A percentile compares a stretch with the other conserved stretches of the same genome.
Conservation (phyloP, 1,140 invertebrate genomes). For the Bombus vancouverensis region DNA sequence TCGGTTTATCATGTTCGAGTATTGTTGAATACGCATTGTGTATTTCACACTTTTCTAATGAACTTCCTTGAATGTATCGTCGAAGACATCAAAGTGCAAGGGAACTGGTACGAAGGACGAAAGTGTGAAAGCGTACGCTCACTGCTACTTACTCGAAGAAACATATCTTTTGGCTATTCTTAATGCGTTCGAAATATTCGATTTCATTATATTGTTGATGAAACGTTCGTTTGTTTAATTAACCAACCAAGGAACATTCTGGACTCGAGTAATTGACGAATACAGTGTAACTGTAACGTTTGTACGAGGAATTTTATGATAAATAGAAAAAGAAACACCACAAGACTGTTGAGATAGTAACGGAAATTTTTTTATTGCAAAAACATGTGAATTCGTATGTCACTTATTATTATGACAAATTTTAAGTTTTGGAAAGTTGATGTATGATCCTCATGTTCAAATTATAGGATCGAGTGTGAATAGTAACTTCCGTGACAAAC, state of each 20-base stretch:
- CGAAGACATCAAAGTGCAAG: slow-evolving; percentile 27
- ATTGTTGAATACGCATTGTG: slow-evolving; percentile 1
- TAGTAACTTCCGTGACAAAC: slow-evolving; percentile 11
- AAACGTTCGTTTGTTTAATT: neutral
- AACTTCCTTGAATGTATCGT: slow-evolving; percentile 10
- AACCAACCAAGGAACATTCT: slow-evolving; percentile 14
- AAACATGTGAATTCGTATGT: slow-evolving; percentile 54
- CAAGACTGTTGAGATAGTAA: slow-evolving; percentile 11
- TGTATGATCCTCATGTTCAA: slow-evolving; percentile 25
- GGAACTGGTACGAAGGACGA: slow-evolving; percentile 52
- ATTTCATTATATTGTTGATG: neutral
- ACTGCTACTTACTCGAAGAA: slow-evolving; percentile 37
- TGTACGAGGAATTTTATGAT: slow-evolving; percentile 9
- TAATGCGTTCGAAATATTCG: neutral
- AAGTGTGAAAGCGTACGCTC: slow-evolving; percentile 53
- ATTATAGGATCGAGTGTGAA: slow-evolving; percentile 24
- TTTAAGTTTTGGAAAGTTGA: slow-evolving; percentile 15
- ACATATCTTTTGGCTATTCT: slow-evolving; percentile 29
- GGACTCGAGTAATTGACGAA: slow-evolving; percentile 1
- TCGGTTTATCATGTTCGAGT: slow-evolving; percentile 29
- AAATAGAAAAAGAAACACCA: slow-evolving; percentile 18
- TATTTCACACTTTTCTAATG: slow-evolving; percentile 4
- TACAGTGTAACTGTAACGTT: neutral
- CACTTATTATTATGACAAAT: slow-evolving; percentile 30
- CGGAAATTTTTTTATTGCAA: slow-evolving; percentile 31